Percentiles rank a stretch among this genome's conserved stretches.
These are phyloP conservation scores for Nezara viridula DNA, from an alignment of 2,888 invertebrate genomes.

Conservation along the genomic window DNA sequence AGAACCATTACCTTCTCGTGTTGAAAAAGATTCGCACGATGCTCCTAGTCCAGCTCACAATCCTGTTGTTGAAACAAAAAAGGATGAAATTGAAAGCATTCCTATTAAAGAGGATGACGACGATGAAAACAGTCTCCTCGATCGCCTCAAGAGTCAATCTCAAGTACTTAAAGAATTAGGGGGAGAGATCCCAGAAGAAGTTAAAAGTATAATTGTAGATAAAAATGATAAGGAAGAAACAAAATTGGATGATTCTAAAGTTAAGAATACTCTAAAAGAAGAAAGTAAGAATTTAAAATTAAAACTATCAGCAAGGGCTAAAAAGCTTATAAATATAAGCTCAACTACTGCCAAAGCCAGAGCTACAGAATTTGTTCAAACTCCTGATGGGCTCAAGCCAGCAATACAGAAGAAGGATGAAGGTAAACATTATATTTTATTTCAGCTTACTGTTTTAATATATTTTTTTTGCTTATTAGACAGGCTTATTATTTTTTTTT, in stretches of 20 bases:
- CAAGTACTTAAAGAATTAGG: constrained; percentile 73
- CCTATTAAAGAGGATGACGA: constrained; percentile 58
- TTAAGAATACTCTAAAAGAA: constrained; percentile 22
- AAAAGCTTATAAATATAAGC: constrained; percentile 65
- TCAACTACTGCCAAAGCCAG: constrained; percentile 62
- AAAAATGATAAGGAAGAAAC: constrained; percentile 69
- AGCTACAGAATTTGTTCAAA: constrained; percentile 64
- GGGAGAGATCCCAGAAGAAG: constrained; percentile 72
- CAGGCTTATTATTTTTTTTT: background rate
- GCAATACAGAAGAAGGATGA: constrained; percentile 69
- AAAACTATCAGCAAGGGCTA: constrained; percentile 65
- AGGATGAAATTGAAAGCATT: constrained; percentile 48
- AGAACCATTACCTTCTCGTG: constrained; percentile 60
- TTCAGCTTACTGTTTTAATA: background rate
- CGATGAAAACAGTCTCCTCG: constrained; percentile 73
- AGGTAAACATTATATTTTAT: constrained; percentile 2
- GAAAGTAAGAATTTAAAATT: constrained; percentile 60
- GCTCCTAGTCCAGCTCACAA: background rate
- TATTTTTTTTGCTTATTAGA: background rate
- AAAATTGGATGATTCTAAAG: constrained; percentile 65
- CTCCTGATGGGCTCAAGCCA: constrained; percentile 70
- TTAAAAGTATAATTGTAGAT: constrained; percentile 67
- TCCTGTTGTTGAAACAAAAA: constrained; percentile 49
- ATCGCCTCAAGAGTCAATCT: constrained; percentile 72
- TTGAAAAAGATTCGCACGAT: constrained; percentile 63